Conservation (phyloP, 1,140 invertebrate genomes). For the Drosophila ananassae region DNA sequence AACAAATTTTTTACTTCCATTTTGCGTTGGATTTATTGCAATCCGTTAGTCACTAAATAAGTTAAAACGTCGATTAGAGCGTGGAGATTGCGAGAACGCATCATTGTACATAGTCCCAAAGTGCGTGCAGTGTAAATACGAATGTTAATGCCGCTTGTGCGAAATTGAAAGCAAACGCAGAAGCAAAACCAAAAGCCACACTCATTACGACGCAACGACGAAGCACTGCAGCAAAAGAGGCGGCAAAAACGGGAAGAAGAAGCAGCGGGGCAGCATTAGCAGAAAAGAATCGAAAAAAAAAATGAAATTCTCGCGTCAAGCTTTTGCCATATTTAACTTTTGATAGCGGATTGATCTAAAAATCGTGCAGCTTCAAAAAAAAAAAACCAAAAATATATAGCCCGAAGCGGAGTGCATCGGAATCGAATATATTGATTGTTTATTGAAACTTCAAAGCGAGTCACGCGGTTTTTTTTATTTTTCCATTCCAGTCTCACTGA, state of each 20-base stretch:
- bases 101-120: conserved; percentile 70
- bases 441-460: conserved; percentile 15
- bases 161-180: background rate
- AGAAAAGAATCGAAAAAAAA: conserved; percentile 51
- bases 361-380: background rate
- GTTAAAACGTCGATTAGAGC: conserved; percentile 37
- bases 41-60: conserved; percentile 64
- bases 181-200: conserved; percentile 50
- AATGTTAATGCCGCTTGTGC: conserved; percentile 54
- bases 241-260: conserved; percentile 79
- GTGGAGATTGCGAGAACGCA: conserved; percentile 42
- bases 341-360: conserved; percentile 5
- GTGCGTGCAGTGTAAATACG: conserved; percentile 58
- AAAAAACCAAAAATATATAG: conserved; percentile 6
- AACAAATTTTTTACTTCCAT: conserved; percentile 78
- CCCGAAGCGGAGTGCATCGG: conserved; percentile 26
- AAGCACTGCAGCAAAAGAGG: conserved; percentile 80
- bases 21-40: conserved; percentile 70
- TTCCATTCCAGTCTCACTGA: too few relatives aligned
- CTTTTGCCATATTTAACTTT: conserved; percentile 43
- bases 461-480: conserved; percentile 52
- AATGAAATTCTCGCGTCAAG: conserved; percentile 26
- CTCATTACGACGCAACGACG: conserved; percentile 73
- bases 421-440: conserved; percentile 61
- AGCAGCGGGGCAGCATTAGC: conserved; percentile 42